Evolutionary conservation across 2,888 invertebrate species (phyloP).

Genomic region (Euphydryas editha): DNA sequence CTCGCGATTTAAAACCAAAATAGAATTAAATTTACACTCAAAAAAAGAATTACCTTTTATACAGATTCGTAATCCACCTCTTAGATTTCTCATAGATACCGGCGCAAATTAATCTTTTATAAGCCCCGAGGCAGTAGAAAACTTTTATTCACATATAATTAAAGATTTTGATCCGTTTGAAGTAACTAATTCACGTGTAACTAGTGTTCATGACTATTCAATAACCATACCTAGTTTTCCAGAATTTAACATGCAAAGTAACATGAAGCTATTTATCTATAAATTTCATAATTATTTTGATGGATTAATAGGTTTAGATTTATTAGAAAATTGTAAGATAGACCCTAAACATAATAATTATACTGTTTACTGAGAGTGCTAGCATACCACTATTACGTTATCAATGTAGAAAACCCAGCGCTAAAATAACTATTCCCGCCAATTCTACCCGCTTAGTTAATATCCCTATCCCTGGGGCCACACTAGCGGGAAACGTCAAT

Average conservation of each 20-base stretch:
- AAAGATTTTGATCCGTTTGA: conserved; percentile 25
- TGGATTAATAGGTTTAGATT: conserved; percentile 24
- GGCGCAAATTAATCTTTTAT: too few species aligned
- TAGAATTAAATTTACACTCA: too few species aligned
- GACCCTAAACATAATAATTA: neutral
- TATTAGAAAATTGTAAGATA: conserved; percentile 8
- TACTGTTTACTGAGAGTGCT: conserved; percentile 3
- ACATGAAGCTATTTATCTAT: conserved; percentile 26
- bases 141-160: conserved; percentile 14
- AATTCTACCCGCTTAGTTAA: too few species aligned
- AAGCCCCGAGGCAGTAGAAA: conserved; percentile 21
- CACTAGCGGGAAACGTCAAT: too few species aligned
- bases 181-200: conserved; percentile 21
- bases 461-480: too few species aligned
- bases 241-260: conserved; percentile 14
- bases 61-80: too few species aligned
- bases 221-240: conserved; percentile 23
- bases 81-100: too few species aligned
- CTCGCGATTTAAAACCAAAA: too few species aligned
- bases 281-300: conserved; percentile 30
- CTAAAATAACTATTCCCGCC: too few species aligned
- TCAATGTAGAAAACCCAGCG: too few species aligned
- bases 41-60: too few species aligned
- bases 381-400: too few species aligned
- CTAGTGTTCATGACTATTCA: conserved; percentile 18